Conservation (phyloP, 37 sponge, comb jelly and placozoan genomes). For the Geodia barretti region DNA sequence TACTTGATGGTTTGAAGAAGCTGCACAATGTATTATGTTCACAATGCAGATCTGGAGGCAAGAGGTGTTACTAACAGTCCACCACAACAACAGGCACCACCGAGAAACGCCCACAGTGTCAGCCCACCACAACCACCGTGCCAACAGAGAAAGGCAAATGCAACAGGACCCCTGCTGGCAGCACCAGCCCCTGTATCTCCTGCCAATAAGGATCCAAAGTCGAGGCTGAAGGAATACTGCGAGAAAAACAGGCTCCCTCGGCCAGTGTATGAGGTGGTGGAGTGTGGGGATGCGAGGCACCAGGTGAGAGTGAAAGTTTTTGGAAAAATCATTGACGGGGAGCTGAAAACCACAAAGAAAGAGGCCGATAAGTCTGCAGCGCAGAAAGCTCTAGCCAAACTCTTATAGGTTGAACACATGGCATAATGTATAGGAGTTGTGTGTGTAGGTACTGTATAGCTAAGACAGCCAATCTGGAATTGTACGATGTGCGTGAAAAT, state of each 20-base stretch:
- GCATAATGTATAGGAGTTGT: too few species aligned
- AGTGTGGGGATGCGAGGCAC: neutral
- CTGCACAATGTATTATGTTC: too few species aligned
- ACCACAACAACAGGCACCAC: too few species aligned
- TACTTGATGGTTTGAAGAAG: too few species aligned
- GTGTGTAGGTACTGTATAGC: too few species aligned
- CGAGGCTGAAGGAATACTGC: constrained; percentile 11
- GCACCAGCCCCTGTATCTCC: neutral
- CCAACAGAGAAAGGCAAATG: too few species aligned
- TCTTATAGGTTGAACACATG: neutral
- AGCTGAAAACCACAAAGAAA: neutral
- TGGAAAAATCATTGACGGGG: neutral
- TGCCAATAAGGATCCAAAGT: neutral
- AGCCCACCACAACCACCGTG: too few species aligned
- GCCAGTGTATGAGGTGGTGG: neutral
- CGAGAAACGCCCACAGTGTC: too few species aligned
- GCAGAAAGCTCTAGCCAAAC: neutral
- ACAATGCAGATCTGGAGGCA: too few species aligned
- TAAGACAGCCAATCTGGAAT: too few species aligned
- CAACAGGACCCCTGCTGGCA: neutral
- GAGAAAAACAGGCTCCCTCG: neutral
- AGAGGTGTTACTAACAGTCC: too few species aligned
- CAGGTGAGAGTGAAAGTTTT: neutral
- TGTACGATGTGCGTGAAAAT: too few species aligned
- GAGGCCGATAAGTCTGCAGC: neutral